phyloP scores from a whole-genome alignment of 2,113 vertebrate species.

The Cnemophilus loriae region DNA sequence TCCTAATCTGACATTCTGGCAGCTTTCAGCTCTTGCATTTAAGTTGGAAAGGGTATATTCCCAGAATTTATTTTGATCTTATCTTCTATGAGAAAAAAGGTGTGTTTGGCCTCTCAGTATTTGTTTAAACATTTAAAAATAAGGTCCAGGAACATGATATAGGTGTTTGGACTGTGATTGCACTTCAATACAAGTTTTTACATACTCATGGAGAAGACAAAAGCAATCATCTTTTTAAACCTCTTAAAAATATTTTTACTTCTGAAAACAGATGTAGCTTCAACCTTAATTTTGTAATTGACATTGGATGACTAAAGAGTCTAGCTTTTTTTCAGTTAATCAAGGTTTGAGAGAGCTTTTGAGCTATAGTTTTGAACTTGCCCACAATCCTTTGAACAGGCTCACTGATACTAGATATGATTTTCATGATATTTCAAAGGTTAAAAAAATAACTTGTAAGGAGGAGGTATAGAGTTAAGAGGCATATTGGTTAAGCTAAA shows the following conservation, averaged over 20 bases:
- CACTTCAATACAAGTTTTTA: not conserved
- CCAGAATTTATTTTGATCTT: not conserved
- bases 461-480: not conserved
- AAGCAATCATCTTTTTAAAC: not conserved
- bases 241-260: not conserved
- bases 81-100: not conserved
- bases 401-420: not conserved
- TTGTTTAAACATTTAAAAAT: not conserved
- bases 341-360: not conserved
- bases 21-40: not conserved
- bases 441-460: not conserved
- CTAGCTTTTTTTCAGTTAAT: not conserved
- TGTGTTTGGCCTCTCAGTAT: not conserved
- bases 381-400: not conserved
- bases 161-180: not conserved
- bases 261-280: not conserved
- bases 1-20: not conserved
- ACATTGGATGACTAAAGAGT: not conserved
- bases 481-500: not conserved
- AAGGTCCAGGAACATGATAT: not conserved
- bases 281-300: not conserved
- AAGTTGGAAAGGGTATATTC: not conserved
- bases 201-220: not conserved
- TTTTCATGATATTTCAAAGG: not conserved
- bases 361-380: not conserved